phyloP scores from a whole-genome alignment of 1,140 invertebrate species.

The Polypedilum pembai region DNA sequence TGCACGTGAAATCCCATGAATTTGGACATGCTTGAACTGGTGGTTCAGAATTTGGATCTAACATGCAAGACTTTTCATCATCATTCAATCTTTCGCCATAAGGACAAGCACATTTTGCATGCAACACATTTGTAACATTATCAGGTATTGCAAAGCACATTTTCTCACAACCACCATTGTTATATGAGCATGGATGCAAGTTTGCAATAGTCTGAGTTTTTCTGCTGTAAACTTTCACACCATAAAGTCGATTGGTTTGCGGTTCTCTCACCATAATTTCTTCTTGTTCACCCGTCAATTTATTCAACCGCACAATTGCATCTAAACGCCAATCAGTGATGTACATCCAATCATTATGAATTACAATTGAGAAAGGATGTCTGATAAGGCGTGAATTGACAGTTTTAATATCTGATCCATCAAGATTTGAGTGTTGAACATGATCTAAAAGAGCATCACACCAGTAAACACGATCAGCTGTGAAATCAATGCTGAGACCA shows the following conservation, averaged over 20 bases:
- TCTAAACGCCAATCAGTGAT: conserved; percentile 96
- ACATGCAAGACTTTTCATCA: conserved; percentile 65
- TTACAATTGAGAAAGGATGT: conserved; percentile 94
- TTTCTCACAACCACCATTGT: conserved; percentile 88
- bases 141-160: conserved; percentile 84
- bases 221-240: conserved; percentile 83
- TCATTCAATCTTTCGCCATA: conserved; percentile 81
- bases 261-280: conserved; percentile 78
- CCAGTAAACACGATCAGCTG: conserved; percentile 82
- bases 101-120: conserved; percentile 84
- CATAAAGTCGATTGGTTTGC: conserved; percentile 83
- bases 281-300: conserved; percentile 78
- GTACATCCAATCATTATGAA: conserved; percentile 90
- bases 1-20: conserved; percentile 88
- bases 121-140: conserved; percentile 48
- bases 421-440: conserved; percentile 89
- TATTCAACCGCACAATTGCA: conserved; percentile 86
- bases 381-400: conserved; percentile 81
- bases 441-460: conserved; percentile 92
- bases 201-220: conserved; percentile 63
- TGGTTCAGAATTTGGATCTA: conserved; percentile 79
- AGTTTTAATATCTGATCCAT: conserved; percentile 87
- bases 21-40: conserved; percentile 80
- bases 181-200: conserved; percentile 72
- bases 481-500: conserved; percentile 87